phyloP scores from a whole-genome alignment of 2,113 vertebrate genomes.

The Antidorcas marsupialis region DNA sequence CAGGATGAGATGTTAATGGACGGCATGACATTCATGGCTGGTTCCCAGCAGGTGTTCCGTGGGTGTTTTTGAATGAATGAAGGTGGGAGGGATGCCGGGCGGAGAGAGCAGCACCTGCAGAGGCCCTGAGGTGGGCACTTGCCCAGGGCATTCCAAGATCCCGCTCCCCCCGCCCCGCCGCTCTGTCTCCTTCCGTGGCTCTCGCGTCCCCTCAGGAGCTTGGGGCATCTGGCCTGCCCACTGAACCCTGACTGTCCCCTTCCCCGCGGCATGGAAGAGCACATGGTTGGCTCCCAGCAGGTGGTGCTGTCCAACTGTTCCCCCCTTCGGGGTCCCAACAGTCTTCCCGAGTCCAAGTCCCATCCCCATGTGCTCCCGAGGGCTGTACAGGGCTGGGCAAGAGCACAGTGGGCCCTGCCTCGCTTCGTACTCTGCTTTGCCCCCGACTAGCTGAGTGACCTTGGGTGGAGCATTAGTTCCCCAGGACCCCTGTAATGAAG shows the following conservation, averaged over 20 bases:
- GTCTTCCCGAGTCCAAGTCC: background rate
- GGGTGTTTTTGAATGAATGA: background rate
- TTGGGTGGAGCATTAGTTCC: background rate
- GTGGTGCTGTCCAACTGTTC: too few species aligned
- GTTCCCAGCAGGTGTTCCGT: background rate
- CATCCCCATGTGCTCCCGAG: too few species aligned
- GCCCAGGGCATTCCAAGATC: background rate
- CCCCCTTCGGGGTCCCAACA: background rate
- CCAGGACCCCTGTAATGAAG: background rate
- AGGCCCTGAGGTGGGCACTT: background rate
- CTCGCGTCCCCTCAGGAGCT: background rate
- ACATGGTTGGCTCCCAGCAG: background rate
- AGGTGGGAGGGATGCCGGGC: rapidly evolving
- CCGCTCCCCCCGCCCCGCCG: rapidly evolving
- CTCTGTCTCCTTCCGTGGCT: background rate
- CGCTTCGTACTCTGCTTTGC: background rate
- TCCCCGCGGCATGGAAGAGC: background rate
- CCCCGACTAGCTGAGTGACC: background rate
- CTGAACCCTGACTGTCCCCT: background rate
- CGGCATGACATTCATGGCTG: background rate
- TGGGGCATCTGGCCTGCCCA: background rate
- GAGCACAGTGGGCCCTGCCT: background rate
- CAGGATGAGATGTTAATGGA: background rate
- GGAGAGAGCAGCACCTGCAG: background rate
- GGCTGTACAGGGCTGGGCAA: background rate